These are phyloP conservation scores for Danio tinwini DNA, from an alignment of 2,797 vertebrate genomes.

Conservation along the genomic window DNA sequence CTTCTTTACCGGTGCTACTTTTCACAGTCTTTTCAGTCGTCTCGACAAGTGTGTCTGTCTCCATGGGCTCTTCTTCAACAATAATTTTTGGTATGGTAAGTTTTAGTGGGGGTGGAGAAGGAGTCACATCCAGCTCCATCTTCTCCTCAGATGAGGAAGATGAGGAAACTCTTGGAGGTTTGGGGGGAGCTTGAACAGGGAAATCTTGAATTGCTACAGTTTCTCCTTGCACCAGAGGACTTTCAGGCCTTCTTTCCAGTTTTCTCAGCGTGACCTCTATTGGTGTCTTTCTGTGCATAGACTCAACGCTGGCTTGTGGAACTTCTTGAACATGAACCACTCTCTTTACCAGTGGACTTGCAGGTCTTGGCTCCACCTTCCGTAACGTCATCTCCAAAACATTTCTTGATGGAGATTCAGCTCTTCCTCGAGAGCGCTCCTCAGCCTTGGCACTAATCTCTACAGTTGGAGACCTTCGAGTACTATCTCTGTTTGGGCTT, in stretches of 20 bases:
- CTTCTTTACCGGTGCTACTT: constrained; percentile 62
- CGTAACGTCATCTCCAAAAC: constrained; percentile 73
- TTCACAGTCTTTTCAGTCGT: constrained; percentile 62
- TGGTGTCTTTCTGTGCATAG: constrained; percentile 70
- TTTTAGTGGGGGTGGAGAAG: constrained; percentile 58
- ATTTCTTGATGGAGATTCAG: constrained; percentile 70
- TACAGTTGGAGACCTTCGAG: constrained; percentile 71
- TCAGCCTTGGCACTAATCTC: constrained; percentile 47
- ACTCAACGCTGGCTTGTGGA: constrained; percentile 65
- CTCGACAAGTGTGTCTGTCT: constrained; percentile 59
- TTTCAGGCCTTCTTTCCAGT: constrained; percentile 78
- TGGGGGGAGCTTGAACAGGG: constrained; percentile 61
- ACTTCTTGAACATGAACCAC: constrained; percentile 75
- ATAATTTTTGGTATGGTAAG: constrained; percentile 77
- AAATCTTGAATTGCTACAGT: constrained; percentile 63
- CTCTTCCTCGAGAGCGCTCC: constrained; percentile 68
- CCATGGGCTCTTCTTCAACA: constrained; percentile 78
- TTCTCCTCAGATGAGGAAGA: constrained; percentile 71
- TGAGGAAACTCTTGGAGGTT: constrained; percentile 63
- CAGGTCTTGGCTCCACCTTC: constrained; percentile 76
- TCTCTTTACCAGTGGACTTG: constrained; percentile 79
- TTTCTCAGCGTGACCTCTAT: constrained; percentile 72
- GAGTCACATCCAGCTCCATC: constrained; percentile 73
- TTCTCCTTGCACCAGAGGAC: constrained; percentile 76
- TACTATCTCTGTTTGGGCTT: constrained; percentile 73